These are phyloP conservation scores for Myzus persicae DNA, from an alignment of 1,140 invertebrate species.

Conservation along the genomic window DNA sequence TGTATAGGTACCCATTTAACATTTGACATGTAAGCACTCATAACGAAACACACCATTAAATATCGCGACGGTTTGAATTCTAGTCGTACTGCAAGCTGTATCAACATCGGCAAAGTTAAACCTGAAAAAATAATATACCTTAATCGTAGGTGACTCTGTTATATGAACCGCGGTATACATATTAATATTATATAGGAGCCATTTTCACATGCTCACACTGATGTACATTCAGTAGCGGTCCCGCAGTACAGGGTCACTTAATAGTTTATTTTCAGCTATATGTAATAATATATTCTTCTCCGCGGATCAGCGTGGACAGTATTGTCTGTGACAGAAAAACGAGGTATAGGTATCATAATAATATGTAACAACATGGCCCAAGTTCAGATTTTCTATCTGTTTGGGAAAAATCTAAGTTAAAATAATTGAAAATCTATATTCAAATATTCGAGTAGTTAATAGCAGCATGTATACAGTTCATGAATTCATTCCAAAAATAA, in stretches of 20 bases:
- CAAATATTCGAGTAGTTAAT: too few relatives aligned
- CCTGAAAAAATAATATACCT: not conserved
- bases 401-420: too few relatives aligned
- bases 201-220: too few relatives aligned
- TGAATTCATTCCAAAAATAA: not conserved
- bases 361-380: not conserved
- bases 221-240: too few relatives aligned
- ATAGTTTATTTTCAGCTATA: not conserved
- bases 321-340: too few relatives aligned
- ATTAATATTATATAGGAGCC: too few relatives aligned
- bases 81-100: not conserved
- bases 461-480: not conserved
- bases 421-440: too few relatives aligned
- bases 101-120: slow-evolving; percentile 6
- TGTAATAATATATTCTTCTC: not conserved
- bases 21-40: not conserved
- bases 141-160: too few relatives aligned
- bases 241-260: too few relatives aligned
- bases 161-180: not conserved
- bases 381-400: not conserved
- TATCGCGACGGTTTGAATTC: too few relatives aligned
- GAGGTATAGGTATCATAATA: too few relatives aligned
- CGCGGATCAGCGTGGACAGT: too few relatives aligned
- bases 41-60: not conserved
- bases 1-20: not conserved